Conservation (phyloP, 2,113 vertebrate species). For the Tetraodon nigroviridis region DNA sequence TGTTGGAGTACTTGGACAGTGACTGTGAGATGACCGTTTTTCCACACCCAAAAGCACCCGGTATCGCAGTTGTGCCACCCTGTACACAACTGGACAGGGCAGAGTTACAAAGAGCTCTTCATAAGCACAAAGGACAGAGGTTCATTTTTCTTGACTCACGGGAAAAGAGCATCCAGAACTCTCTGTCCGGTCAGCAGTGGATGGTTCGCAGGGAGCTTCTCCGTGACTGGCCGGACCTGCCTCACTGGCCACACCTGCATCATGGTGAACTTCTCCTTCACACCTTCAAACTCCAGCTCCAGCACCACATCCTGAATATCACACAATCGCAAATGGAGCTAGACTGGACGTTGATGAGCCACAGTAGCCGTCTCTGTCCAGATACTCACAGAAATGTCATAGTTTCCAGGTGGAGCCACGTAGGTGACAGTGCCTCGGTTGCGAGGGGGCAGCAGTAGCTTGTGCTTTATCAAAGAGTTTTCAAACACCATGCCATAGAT, state of each 20-base stretch:
- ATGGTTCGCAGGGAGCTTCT: constrained; percentile 94
- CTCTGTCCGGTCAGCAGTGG: constrained; percentile 92
- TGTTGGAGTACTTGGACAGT: constrained; percentile 97
- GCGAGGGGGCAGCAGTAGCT: constrained; percentile 91
- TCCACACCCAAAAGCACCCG: constrained; percentile 96
- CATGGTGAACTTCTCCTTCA: constrained; percentile 96
- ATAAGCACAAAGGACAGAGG: not conserved
- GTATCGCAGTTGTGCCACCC: constrained; percentile 95
- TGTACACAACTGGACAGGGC: constrained; percentile 82
- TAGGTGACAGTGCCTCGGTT: constrained; percentile 94
- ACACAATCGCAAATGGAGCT: not conserved
- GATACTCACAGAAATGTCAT: constrained; percentile 87
- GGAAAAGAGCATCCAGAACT: constrained; percentile 94
- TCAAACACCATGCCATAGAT: constrained; percentile 90
- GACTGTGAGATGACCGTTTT: constrained; percentile 98
- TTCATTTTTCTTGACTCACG: constrained; percentile 77
- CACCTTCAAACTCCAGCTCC: constrained; percentile 93
- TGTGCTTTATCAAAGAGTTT: constrained; percentile 95
- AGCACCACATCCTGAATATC: constrained; percentile 86
- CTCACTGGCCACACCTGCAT: constrained; percentile 96
- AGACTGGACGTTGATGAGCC: not conserved
- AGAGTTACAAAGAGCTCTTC: not conserved
- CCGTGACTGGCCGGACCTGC: constrained; percentile 90
- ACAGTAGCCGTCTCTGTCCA: not conserved
- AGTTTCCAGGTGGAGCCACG: constrained; percentile 89